Conservation (phyloP, 2,888 invertebrate species). For the Dichetophora obliterata region DNA sequence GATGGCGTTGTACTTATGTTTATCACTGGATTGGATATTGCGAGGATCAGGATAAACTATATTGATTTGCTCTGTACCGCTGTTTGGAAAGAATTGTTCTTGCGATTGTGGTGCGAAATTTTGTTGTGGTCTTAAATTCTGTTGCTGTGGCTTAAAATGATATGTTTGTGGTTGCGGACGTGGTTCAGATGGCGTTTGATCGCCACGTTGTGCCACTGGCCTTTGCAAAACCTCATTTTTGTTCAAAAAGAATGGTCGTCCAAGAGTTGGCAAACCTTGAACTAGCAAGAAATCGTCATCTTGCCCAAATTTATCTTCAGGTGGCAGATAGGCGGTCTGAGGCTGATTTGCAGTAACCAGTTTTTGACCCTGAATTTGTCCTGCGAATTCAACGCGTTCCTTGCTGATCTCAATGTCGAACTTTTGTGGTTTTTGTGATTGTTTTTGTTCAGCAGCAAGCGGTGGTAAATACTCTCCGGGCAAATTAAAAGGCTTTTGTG, state of each 20-base stretch:
- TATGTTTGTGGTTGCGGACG: constrained; percentile 30
- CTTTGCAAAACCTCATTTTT: constrained; percentile 38
- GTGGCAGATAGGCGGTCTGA: constrained; percentile 57
- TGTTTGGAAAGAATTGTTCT: constrained; percentile 5
- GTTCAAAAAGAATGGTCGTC: constrained; percentile 46
- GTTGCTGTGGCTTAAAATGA: constrained; percentile 19
- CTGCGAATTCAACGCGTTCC: constrained; percentile 61
- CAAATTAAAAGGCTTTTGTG: constrained; percentile 64
- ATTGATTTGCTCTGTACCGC: constrained; percentile 44
- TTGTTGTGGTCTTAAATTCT: constrained; percentile 36
- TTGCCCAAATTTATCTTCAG: constrained; percentile 40
- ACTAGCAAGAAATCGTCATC: constrained; percentile 39
- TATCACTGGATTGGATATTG: constrained; percentile 35
- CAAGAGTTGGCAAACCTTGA: constrained; percentile 44
- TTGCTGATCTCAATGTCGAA: constrained; percentile 58
- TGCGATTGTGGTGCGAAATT: constrained; percentile 18
- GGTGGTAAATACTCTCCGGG: constrained; percentile 60
- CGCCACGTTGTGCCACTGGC: constrained; percentile 12
- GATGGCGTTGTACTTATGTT: constrained; percentile 46
- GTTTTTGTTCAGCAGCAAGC: constrained; percentile 37
- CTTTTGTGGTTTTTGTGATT: constrained; percentile 41
- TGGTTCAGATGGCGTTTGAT: constrained; percentile 28
- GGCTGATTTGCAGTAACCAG: constrained; percentile 47
- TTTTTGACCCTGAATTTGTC: constrained; percentile 51
- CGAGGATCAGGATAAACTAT: constrained; percentile 56